phyloP scores from a whole-genome alignment of 2,888 invertebrate species.

The Rhorus exstirpatorius region DNA sequence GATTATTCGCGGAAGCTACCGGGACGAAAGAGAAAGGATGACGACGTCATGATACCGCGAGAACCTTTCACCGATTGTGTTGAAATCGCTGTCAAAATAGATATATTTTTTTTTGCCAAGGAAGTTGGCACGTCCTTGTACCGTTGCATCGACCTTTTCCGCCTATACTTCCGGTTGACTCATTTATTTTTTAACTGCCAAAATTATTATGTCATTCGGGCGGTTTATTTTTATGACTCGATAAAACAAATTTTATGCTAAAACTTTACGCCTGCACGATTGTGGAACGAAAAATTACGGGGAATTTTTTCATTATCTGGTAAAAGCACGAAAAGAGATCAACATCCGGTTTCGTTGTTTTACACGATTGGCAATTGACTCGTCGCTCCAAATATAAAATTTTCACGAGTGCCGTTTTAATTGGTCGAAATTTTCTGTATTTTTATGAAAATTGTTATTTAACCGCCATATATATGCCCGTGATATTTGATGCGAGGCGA shows the following conservation, averaged over 20 bases:
- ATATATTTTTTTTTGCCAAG: conserved; percentile 19
- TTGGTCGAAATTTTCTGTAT: too few species aligned
- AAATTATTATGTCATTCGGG: not conserved
- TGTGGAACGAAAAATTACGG: not conserved
- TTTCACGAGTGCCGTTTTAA: too few species aligned
- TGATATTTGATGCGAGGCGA: too few species aligned
- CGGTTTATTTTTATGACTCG: conserved; percentile 13
- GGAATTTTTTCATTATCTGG: not conserved
- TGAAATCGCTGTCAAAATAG: conserved; percentile 56
- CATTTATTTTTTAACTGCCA: not conserved
- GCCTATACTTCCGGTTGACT: not conserved
- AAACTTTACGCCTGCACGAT: conserved; percentile 5
- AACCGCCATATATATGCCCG: too few species aligned
- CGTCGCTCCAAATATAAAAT: not conserved
- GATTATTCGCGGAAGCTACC: conserved; percentile 35
- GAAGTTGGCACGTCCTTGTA: conserved; percentile 60
- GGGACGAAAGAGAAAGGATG: conserved; percentile 66
- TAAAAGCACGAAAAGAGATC: not conserved
- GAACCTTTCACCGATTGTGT: conserved; percentile 67
- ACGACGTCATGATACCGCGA: conserved; percentile 43
- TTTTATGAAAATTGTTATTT: too few species aligned
- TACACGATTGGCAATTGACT: not conserved
- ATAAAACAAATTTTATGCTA: conserved; percentile 24
- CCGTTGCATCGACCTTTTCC: conserved; percentile 20
- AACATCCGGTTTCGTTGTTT: not conserved